Percentiles rank a stretch among this genome's conserved stretches.
These are phyloP conservation scores for Mallotus villosus DNA, from an alignment of 2,797 vertebrate genomes.

Conservation along the genomic window DNA sequence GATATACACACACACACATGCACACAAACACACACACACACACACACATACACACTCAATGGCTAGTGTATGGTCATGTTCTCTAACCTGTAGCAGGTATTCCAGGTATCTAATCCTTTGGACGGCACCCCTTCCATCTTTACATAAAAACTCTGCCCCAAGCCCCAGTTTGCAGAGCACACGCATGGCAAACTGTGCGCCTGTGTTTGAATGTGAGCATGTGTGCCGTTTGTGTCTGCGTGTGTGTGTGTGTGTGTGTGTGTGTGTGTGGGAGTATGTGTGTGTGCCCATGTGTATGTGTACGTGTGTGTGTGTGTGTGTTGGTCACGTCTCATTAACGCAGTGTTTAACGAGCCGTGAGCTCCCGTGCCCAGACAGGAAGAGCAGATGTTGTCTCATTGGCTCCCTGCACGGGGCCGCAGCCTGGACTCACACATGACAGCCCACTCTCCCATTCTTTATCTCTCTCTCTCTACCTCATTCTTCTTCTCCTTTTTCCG, in stretches of 20 bases:
- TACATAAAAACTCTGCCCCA: background rate
- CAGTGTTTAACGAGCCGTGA: slow-evolving; percentile 43
- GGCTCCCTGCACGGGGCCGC: slow-evolving; percentile 29
- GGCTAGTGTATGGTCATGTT: background rate
- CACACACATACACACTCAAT: slow-evolving; percentile 5
- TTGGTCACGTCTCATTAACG: slow-evolving; percentile 41
- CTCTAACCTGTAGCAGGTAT: background rate
- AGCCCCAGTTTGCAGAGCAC: background rate
- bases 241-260: too few species aligned
- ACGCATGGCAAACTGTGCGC: background rate
- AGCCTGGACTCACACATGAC: slow-evolving; percentile 45
- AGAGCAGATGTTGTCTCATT: slow-evolving; percentile 57
- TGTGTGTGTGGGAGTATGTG: background rate
- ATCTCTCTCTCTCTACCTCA: background rate
- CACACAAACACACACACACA: slow-evolving; percentile 6
- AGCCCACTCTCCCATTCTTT: slow-evolving; percentile 5
- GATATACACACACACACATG: background rate
- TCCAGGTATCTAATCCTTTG: background rate
- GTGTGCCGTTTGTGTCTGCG: background rate
- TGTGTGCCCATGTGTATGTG: background rate
- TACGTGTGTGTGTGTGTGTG: background rate
- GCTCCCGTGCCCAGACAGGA: slow-evolving; percentile 44
- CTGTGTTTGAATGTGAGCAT: slow-evolving; percentile 2
- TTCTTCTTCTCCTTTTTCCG: too few species aligned
- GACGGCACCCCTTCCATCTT: background rate